Evolutionary conservation across 2,888 invertebrate species (phyloP), one percentile per base, ranked within the genome.

Genomic region (Nasonia oneida): DNA sequence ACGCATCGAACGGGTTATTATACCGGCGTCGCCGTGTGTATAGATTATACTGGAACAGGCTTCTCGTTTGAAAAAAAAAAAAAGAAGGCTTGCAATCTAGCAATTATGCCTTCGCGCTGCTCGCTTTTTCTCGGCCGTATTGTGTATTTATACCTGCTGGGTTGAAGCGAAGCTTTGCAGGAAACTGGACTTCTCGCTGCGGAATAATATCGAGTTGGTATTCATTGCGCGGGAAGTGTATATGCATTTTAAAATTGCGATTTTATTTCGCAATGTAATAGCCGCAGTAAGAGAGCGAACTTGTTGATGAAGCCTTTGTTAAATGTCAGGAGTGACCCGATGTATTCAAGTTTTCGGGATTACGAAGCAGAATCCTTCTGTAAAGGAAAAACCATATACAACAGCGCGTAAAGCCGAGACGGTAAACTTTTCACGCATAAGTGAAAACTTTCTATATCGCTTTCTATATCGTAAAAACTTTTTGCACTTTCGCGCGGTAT

Each of bases 381-480:
- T 29, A 29, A 29, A 29, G 29, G 29, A 29, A 29, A 29, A 29
- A 23, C 23, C 23, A 23, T 23, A 23, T 23, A 23, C 23, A 23
- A 23, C 23, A 23, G 23, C 23, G 23, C 23, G 23, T 23, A 23
- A 23, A 23, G 23, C 23, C 23, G 29, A 29, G 29, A 1, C 29
- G 29, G 29, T 29, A 29, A 29, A 29, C 29, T 29, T 29, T 29
- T 29, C 29, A 29, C 29, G 29, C 29, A 29, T 1, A 33, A 78
- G 42, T 67, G 67, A 78, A 29, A 67, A 67, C 64, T 78, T 53
- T 80, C 23, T 23, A 23, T 23, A 23, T 23, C 37, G 57, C 74
- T 84, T 84, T 84, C 84, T 53, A 42, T 71, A 73, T 29, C 37
- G 23, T 76, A 82, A 76, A 82, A 67, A n/a, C 50, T 53, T n/a